A percentile compares a stretch with the other conserved stretches of the same genome.
phyloP scores from a whole-genome alignment of 2,113 vertebrate species.

The Natator depressus region DNA sequence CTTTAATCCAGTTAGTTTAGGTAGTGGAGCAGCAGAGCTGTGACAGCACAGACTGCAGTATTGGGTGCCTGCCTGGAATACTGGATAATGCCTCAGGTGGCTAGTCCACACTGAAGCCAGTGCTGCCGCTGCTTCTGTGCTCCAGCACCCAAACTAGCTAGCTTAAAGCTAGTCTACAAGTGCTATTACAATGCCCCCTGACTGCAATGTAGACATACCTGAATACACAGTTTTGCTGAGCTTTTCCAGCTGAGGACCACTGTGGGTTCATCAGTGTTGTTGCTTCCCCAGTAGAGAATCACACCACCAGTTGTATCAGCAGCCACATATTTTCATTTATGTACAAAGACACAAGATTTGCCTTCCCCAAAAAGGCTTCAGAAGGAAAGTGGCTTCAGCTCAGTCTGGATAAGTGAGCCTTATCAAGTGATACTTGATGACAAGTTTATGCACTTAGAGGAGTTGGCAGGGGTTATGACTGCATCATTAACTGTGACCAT shows the following conservation, averaged over 20 bases:
- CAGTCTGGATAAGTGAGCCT: background rate
- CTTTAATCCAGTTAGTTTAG: no score
- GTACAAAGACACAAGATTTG: background rate
- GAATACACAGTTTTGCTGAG: no score
- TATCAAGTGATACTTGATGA: background rate
- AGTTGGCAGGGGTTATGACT: background rate
- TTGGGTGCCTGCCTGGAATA: no score
- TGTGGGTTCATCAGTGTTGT: background rate
- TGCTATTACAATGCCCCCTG: no score
- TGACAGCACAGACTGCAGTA: no score
- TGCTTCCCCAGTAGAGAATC: background rate
- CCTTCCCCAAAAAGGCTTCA: background rate
- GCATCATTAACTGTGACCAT: background rate
- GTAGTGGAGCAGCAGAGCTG: no score
- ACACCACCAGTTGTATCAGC: background rate
- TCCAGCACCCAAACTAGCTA: no score
- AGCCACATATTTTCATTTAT: background rate
- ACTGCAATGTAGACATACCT: no score
- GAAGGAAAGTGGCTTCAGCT: background rate
- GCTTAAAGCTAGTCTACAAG: no score
- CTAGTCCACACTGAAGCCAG: no score
- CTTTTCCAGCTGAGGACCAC: background rate
- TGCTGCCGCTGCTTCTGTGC: no score
- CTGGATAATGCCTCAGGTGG: no score
- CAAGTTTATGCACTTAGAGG: background rate